Evolutionary conservation across 2,888 invertebrate genomes (phyloP), one percentile per base, ranked within the genome.

Genomic region (Luffia ferchaultella): DNA sequence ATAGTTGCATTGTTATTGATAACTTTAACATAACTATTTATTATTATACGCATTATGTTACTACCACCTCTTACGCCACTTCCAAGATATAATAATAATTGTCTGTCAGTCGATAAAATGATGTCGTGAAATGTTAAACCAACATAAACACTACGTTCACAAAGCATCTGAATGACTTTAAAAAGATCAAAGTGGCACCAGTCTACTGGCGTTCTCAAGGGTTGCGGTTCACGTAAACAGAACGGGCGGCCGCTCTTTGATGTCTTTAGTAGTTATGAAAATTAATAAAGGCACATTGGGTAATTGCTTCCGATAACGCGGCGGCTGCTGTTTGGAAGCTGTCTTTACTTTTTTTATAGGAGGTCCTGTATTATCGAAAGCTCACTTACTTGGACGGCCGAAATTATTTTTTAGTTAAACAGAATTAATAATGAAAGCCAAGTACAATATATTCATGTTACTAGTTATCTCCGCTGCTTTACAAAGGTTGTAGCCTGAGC

Each of bases 251-350:
- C 57, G 63, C 64, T 42, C 73, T 82, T 80, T 83, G 79, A 83
- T 72, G 75, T 78, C 68, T 64, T 61, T 62, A 78, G 78, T 79
- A 78, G 80, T 82, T 82, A 82, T 76, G 78, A 66, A 80, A 80
- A 80, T 82, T 82, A 80, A 82, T 83, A 82, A 80, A 80, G 71
- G 69, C 71, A 70, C 71, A 70, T 70, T 73, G 62, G 74, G 76
- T 83, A 80, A 83, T 80, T 75, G 79, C 82, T 82, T 82, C 82
- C 82, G 80, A 82, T 79, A 77, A 78, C 70, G 62, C 66, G 45
- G 49, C 48, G 64, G 62, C 62, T 60, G 67, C 63, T 48, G 48
- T 48, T 48, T 19, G 42, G 48, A 20, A 48, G 48, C 18, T 42
- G 18, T 48, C 20, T 20, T 42, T n/a, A n/a, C n/a, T n/a, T n/a